phyloP scores from a whole-genome alignment of 2,797 vertebrate species.

The Sebastes goodei region DNA sequence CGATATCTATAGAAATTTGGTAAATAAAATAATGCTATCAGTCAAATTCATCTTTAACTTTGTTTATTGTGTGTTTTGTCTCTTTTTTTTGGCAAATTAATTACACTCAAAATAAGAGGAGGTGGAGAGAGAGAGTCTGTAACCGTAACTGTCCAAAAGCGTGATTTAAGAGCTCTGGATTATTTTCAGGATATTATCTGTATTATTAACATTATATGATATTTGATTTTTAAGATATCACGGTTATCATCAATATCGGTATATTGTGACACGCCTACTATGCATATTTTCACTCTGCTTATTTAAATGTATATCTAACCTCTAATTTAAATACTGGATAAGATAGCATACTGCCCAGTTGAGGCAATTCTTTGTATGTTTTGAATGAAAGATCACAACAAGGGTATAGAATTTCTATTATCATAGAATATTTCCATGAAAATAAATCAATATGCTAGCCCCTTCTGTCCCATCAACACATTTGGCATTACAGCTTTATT shows the following conservation, averaged over 20 bases:
- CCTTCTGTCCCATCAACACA: background rate
- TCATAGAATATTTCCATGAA: background rate
- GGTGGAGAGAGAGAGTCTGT: background rate
- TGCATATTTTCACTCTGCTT: background rate
- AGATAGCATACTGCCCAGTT: background rate
- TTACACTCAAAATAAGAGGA: background rate
- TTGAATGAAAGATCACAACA: background rate
- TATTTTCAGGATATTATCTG: background rate
- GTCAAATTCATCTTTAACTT: background rate
- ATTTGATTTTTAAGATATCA: background rate
- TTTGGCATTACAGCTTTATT: background rate
- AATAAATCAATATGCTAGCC: background rate
- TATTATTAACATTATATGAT: background rate
- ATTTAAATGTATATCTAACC: background rate
- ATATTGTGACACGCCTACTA: background rate
- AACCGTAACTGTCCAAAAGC: background rate
- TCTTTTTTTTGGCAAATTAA: background rate
- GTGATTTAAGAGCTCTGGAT: background rate
- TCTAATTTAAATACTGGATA: background rate
- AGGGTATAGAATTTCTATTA: background rate
- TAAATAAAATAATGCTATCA: background rate
- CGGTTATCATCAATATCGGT: too few relatives aligned
- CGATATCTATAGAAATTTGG: background rate
- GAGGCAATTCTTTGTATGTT: background rate
- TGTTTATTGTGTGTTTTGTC: background rate